Conservation (phyloP, 1,140 invertebrate species). For the Drosophila chauvacae region DNA sequence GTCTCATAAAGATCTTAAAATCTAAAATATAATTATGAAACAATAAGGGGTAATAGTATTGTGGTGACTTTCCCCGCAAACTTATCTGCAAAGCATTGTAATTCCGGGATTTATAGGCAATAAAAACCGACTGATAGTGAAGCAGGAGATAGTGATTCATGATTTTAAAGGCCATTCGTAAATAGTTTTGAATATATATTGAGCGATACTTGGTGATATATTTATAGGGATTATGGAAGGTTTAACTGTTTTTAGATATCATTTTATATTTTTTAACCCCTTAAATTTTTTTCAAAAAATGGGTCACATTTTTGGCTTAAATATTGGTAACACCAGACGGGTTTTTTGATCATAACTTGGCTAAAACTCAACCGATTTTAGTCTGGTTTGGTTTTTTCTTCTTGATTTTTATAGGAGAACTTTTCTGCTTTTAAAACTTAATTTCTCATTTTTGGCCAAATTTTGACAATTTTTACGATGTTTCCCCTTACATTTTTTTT, state of each 20-base stretch:
- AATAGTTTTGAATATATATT: neutral
- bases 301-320: no score
- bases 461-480: no score
- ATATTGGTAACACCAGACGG: no score
- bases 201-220: neutral
- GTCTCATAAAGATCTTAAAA: slow-evolving; percentile 5
- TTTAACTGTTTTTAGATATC: neutral
- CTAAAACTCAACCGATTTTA: no score
- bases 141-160: slow-evolving; percentile 1
- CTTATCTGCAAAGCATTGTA: slow-evolving; percentile 4
- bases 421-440: no score
- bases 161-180: neutral
- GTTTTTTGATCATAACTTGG: no score
- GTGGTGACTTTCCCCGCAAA: neutral
- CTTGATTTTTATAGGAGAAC: no score
- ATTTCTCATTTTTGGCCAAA: no score
- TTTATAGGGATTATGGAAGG: neutral
- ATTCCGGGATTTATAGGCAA: slow-evolving; percentile 1
- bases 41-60: slow-evolving; percentile 2
- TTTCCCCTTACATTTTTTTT: no score
- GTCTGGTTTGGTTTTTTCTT: no score
- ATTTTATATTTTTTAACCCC: no score
- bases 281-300: no score
- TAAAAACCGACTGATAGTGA: neutral
- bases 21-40: neutral